Percentiles rank a stretch among this genome's conserved stretches.
Evolutionary conservation across 1,140 invertebrate genomes (phyloP).

Genomic region (Dufourea novaeangliae): DNA sequence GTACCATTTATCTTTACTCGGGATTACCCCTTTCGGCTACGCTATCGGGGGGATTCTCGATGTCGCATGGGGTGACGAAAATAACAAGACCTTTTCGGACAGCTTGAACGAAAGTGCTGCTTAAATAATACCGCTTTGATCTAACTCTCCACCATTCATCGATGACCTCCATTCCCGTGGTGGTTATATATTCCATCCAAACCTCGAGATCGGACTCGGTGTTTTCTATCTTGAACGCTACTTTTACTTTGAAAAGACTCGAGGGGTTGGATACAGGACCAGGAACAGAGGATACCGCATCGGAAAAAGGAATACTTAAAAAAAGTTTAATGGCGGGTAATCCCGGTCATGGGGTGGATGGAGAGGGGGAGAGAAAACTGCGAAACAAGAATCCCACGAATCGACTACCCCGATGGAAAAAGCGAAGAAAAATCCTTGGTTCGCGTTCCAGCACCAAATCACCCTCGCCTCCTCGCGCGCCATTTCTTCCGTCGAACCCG

Average conservation of each 20-base stretch:
- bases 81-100: not conserved
- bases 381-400: constrained; percentile 33
- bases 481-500: not conserved
- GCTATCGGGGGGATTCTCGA: not conserved
- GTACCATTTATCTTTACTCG: not conserved
- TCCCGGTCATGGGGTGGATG: too few relatives aligned
- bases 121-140: constrained; percentile 3
- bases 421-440: not conserved
- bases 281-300: not conserved
- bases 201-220: not conserved
- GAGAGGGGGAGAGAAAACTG: too few relatives aligned
- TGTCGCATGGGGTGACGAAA: not conserved
- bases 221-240: not conserved
- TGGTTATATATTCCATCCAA: not conserved
- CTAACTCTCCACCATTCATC: not conserved
- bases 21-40: not conserved
- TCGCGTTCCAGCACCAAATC: not conserved
- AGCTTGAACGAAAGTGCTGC: not conserved
- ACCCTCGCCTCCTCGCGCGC: not conserved
- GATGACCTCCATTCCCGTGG: not conserved
- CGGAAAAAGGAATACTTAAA: not conserved
- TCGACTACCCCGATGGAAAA: not conserved
- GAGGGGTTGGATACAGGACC: not conserved
- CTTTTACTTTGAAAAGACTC: not conserved
- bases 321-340: not conserved